These are phyloP conservation scores for Mesoclemmys tuberculata DNA, from an alignment of 2,113 vertebrate species.

Conservation along the genomic window DNA sequence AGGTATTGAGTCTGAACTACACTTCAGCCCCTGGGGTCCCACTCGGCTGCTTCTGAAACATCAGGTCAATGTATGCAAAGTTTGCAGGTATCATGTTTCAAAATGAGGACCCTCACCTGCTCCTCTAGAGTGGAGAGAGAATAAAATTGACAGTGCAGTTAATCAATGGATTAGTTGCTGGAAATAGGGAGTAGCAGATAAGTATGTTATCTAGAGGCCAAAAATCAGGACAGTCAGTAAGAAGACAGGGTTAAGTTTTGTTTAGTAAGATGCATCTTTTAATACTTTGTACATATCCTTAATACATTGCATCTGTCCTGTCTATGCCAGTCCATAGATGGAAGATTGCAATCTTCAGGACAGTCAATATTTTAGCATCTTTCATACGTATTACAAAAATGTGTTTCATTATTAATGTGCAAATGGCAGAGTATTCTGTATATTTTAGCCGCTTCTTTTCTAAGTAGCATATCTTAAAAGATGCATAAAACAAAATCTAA, in stretches of 20 bases:
- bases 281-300: background rate
- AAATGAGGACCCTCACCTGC: background rate
- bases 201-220: background rate
- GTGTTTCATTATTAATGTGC: slow-evolving; percentile 14
- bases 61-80: background rate
- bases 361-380: background rate
- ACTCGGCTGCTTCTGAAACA: background rate
- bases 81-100: background rate
- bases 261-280: background rate
- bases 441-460: background rate
- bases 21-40: background rate
- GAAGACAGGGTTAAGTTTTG: background rate
- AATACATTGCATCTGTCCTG: background rate
- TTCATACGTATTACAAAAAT: background rate
- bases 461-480: background rate
- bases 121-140: background rate
- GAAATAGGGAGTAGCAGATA: background rate
- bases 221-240: background rate
- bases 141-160: background rate
- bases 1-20: background rate
- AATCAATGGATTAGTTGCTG: background rate
- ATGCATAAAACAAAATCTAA: background rate
- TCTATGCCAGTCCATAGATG: background rate
- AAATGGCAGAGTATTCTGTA: background rate
- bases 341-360: accelerated